A percentile compares a stretch with the other conserved stretches of the same genome.
These are phyloP conservation scores for Steinernema khuongi DNA, from an alignment of 1,140 invertebrate species.

Conservation along the genomic window DNA sequence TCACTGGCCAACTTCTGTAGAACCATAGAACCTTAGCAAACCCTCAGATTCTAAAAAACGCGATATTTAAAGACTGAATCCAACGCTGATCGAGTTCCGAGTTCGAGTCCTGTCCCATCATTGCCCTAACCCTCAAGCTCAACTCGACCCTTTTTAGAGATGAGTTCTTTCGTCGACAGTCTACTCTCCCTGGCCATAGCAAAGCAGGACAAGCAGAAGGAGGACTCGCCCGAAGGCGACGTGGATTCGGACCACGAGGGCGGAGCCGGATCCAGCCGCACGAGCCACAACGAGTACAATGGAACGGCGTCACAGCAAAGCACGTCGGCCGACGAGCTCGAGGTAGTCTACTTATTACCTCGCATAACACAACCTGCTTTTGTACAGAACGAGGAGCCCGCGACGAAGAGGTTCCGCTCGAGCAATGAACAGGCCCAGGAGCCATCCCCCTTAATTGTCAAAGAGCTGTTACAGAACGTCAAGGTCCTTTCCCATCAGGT, in stretches of 20 bases:
- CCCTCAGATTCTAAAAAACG: no score
- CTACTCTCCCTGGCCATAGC: background rate
- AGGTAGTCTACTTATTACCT: background rate
- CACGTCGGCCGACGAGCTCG: background rate
- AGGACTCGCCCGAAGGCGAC: background rate
- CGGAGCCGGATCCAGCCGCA: background rate
- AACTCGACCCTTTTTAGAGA: background rate
- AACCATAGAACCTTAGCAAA: no score
- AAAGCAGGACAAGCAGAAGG: background rate
- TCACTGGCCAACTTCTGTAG: no score
- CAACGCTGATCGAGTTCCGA: no score
- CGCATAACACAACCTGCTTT: background rate
- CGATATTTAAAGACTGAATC: no score
- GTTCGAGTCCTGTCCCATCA: no score
- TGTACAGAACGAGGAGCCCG: constrained; percentile 5
- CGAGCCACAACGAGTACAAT: background rate
- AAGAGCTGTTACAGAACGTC: background rate
- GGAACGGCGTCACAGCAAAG: background rate
- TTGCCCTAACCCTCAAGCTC: background rate
- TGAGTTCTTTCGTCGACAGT: background rate
- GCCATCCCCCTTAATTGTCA: background rate
- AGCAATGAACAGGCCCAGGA: background rate
- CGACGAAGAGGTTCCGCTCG: background rate
- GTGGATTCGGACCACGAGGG: background rate
- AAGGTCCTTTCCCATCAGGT: background rate